Conservation (phyloP, 1,140 invertebrate genomes). For the Adelges cooleyi region DNA sequence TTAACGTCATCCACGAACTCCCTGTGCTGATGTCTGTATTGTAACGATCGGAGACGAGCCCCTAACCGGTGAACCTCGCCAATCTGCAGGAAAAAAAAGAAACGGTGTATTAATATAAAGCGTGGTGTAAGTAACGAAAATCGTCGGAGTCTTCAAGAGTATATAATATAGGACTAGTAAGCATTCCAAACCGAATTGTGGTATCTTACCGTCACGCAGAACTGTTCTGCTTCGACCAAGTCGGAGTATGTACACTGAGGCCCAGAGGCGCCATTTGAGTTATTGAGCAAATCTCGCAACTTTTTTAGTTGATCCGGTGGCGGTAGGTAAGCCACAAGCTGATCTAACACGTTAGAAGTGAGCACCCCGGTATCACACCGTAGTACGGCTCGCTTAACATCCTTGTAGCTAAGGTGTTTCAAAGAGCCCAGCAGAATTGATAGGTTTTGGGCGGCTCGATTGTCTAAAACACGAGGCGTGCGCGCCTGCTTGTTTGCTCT, state of each 20-base stretch:
- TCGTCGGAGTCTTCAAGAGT: too few species aligned
- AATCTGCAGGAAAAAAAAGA: slow-evolving; percentile 47
- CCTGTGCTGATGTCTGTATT: slow-evolving; percentile 74
- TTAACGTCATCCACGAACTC: slow-evolving; percentile 83
- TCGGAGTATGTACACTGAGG: slow-evolving; percentile 65
- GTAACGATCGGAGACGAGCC: slow-evolving; percentile 76
- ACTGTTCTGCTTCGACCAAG: slow-evolving; percentile 87
- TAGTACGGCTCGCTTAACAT: slow-evolving; percentile 72
- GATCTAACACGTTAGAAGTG: slow-evolving; percentile 66
- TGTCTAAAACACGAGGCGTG: slow-evolving; percentile 80
- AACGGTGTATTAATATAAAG: too few species aligned
- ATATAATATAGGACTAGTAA: too few species aligned
- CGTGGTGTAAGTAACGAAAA: too few species aligned
- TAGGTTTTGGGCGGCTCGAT: slow-evolving; percentile 90
- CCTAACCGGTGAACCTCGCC: slow-evolving; percentile 72
- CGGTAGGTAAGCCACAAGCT: slow-evolving; percentile 79
- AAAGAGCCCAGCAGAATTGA: slow-evolving; percentile 80
- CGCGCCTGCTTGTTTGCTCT: too few species aligned
- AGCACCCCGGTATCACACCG: slow-evolving; percentile 75
- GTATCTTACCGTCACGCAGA: slow-evolving; percentile 74
- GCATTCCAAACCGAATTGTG: too few species aligned
- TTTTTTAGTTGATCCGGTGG: slow-evolving; percentile 76
- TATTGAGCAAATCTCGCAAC: slow-evolving; percentile 59
- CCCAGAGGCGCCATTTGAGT: too few species aligned
- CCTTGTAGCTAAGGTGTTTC: slow-evolving; percentile 77